Evolutionary conservation across 2,888 invertebrate species (phyloP).

Genomic region (Clistopyga incitator): DNA sequence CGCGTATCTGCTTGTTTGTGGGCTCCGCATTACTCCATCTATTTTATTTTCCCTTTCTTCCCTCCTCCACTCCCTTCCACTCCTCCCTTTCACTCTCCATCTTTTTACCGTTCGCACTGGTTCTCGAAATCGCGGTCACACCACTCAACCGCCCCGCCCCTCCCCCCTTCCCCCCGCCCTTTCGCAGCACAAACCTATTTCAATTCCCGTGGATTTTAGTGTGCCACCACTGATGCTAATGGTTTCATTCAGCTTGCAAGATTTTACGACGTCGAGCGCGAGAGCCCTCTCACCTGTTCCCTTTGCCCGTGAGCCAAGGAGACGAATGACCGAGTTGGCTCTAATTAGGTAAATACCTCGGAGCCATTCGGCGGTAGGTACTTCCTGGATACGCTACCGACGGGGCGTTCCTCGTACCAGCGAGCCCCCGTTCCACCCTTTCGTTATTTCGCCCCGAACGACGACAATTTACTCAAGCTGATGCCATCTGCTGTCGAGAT

Average conservation of each 20-base stretch:
- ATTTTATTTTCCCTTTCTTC: constrained; percentile 24
- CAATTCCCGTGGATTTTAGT: constrained; percentile 69
- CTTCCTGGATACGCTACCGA: constrained; percentile 35
- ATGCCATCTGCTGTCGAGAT: constrained; percentile 49
- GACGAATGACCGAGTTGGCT: constrained; percentile 68
- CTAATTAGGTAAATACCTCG: constrained; percentile 77
- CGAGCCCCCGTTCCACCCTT: not conserved
- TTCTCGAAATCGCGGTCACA: constrained; percentile 60
- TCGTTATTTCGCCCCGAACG: constrained; percentile 20
- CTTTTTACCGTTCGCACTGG: constrained; percentile 43
- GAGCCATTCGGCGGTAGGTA: constrained; percentile 51
- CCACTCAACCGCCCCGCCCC: constrained; percentile 53
- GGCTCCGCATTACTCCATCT: constrained; percentile 63
- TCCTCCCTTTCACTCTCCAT: constrained; percentile 22
- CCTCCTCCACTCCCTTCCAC: constrained; percentile 10
- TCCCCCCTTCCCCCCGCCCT: too few species aligned
- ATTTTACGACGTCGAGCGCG: constrained; percentile 72
- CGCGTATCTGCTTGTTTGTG: constrained; percentile 65
- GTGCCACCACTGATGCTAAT: constrained; percentile 49
- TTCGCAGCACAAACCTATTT: constrained; percentile 73
- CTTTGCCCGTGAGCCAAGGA: constrained; percentile 47
- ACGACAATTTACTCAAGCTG: constrained; percentile 57
- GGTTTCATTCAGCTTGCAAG: constrained; percentile 62
- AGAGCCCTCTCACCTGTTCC: constrained; percentile 56
- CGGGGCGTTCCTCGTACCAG: constrained; percentile 43